Evolutionary conservation across 1,140 invertebrate genomes (phyloP), one percentile per base, ranked within the genome.

Genomic region (Limonius californicus): DNA sequence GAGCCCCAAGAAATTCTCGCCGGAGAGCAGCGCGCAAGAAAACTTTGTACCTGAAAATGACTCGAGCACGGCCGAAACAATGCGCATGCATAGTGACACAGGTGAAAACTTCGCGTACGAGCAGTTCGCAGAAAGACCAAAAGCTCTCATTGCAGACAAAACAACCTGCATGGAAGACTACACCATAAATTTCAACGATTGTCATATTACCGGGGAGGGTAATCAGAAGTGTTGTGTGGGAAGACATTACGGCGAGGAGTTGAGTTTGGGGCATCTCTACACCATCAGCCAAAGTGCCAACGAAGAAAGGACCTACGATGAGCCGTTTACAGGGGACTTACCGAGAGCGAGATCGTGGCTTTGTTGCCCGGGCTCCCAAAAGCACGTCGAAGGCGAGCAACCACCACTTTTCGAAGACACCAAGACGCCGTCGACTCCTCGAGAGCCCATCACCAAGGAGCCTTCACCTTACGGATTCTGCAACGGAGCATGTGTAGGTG

Each of bases 301-400:
- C 59, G 72, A 74, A 50, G 75, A 77, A 62, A 65, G 75, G 18
- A 76, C 70, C 4, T 77, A 77, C 56, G 75, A 77, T 65, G 75
- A 77, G 64, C 75, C 75, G 12, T 77, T 72, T 57, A 69, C 69
- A 0, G 75, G 75, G 1, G 75, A 76, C 63, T 57, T 74, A 16
- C 70, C 68, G 16, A 67, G 72, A 43, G 20, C 45, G 56, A 67
- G 71, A 42, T 77, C 75, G 12, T 77, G 75, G 75, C 50, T 77
- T 8, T 77, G 75, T 66, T 77, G 75, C 67, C 74, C 75, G 3
- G 75, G 75, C 20, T 76, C 71, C 15, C 70, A 74, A 45, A 53
- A 58, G 14, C 63, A 68, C 18, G 64, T 59, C 39, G 70, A 74
- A 54, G 61, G 50, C 35, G 70, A 73, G 45, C 73, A 72, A 56